Base-by-base conservation (phyloP, 2,888 invertebrate genomes). In the Melanargia galathea region DNA sequence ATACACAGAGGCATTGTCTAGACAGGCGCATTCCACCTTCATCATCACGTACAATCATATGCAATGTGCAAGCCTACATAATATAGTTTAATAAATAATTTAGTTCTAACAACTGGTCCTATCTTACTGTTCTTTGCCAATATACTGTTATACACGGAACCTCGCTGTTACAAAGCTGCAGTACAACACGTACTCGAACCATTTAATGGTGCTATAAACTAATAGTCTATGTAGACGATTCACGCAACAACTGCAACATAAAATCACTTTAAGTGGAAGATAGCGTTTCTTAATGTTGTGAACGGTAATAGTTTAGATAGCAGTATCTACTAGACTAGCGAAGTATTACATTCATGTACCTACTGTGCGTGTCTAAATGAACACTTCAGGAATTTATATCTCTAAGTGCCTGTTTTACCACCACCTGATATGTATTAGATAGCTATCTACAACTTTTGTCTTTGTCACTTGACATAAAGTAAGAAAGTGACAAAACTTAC, bases 271-370 rank as follows among this genome's bases (percentile, higher is more conserved):
- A 51, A 30, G 30, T 51, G 18, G 52, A 13, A 35, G n/a, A 49
- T 52, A 33, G 33, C 11, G 33, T 33, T 35, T 52, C 18, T 20
- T 20, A 16, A 33, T 49, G 10, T 10, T 49, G 16, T 30, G 16
- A 52, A 52, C 52, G 20, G 52, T 52, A 18, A 24, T 8, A 10
- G 30, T 51, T 49, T 7, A 51, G 30, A 51, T 51, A 30, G 49
- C 51, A 33, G 51, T 52, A 52, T 18, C 24, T 46, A 16, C 0
- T 11, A 30, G 30, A 2, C n/a, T 16, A 51, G 30, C 16, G 16
- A 7, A 38, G 10, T 18, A 4, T 7, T 16, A 16, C 40, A 40
- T n/a, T 16, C 7, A 40, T 40, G n/a, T 40, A 40, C n/a, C n/a
- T n/a, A n/a, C n/a, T 40, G 40, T 40, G 16, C 16, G 40, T 40